These are phyloP conservation scores for Thermophis baileyi DNA, from an alignment of 2,113 vertebrate genomes.

Conservation along the genomic window DNA sequence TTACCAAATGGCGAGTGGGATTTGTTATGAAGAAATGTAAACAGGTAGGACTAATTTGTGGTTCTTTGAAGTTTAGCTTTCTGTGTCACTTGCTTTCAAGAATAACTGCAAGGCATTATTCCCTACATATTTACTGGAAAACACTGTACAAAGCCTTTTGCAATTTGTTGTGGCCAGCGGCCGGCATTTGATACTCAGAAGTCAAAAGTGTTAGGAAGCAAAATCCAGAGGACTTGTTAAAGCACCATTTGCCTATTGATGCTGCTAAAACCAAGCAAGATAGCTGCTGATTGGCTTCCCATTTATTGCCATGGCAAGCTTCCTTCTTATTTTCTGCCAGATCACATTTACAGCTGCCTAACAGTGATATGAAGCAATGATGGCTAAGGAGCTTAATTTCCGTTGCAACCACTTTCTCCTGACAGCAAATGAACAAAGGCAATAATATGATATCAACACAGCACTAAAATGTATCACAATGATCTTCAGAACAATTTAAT, in stretches of 20 bases:
- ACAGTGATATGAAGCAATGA: neutral
- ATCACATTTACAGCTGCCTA: neutral
- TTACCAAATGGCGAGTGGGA: neutral
- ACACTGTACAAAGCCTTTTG: neutral
- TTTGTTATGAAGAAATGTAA: neutral
- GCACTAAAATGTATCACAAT: neutral
- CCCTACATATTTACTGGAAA: neutral
- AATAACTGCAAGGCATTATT: neutral
- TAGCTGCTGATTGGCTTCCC: fast-evolving
- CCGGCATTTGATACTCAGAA: neutral
- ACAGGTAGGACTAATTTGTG: neutral
- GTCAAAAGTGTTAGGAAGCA: neutral
- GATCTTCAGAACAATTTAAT: neutral
- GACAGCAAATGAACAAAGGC: neutral
- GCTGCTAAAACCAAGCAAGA: neutral
- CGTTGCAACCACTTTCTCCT: neutral
- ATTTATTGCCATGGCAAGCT: fast-evolving
- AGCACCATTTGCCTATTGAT: neutral
- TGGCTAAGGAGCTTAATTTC: neutral
- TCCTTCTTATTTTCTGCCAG: fast-evolving
- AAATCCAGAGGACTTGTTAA: neutral
- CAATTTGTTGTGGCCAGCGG: neutral
- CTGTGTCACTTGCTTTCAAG: neutral
- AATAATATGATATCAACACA: neutral
- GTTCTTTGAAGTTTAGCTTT: neutral